Evolutionary conservation across 1,140 invertebrate genomes (phyloP), one percentile per base, ranked within the genome.

Genomic region (Hydropsyche tenuis): DNA sequence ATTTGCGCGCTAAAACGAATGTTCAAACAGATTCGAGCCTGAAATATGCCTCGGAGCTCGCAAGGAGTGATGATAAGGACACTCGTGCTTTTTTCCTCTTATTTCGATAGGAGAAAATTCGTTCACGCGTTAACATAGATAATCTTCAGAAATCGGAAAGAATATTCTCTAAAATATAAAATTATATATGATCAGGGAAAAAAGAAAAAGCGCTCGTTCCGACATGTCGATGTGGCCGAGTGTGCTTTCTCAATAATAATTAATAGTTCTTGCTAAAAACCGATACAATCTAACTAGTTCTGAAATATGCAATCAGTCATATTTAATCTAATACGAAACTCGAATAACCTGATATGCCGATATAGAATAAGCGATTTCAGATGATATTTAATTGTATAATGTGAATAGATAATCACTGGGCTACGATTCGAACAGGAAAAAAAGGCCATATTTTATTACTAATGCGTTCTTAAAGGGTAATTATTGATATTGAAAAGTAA

Each of bases 51-150:
- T 27, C 22, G 16, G 18, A 18, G 51, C 51, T 3, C 18, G 22
- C 51, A 18, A 23, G 56, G n/a, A 60, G 23, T n/a, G 23, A 60
- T 60, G 56, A 60, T 60, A 60, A 60, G 56, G 56, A 60, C 23
- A 22, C 56, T 60, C 56, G 23, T 25, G 25, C 14, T 22, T 60
- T 60, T 60, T 60, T 60, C 30, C 30, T 9, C 30, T 3, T n/a
- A n/a, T n/a, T n/a, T n/a, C 14, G 51, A 53, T 53, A 4, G n/a
- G 23, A 23, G 22, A 60, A 60, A 25, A 60, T 20, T 60, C 56
- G 20, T 14, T 60, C 56, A 60, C 23, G 56, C 56, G 56, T 60
- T 60, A 60, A 60, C 56, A 25, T n/a, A 60, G 56, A 60, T 60
- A 60, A 60, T 60, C 56, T 25, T 22, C 9, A 37, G n/a, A n/a